Base-by-base conservation (phyloP, 2,888 invertebrate genomes). In the Carpatolechia fugitivella region DNA sequence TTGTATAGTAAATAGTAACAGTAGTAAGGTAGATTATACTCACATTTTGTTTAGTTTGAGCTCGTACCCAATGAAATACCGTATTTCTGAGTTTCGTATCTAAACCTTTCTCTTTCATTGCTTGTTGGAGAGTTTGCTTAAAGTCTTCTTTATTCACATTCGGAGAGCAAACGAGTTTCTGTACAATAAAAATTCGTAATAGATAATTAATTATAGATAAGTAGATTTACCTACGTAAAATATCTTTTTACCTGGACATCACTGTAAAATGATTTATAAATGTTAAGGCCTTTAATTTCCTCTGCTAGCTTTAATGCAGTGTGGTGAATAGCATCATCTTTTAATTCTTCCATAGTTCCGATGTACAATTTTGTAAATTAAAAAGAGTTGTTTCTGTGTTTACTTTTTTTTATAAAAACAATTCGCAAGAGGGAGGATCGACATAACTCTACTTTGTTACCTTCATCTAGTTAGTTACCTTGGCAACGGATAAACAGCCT, bases 41-140 rank as follows among this genome's bases (percentile, higher is more conserved):
- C 71, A 89, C 90, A 61, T 76, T 85, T 64, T 85, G 81, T 69
- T 90, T 90, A 63, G 71, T 84, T 57, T 90, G 90, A 52, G 86
- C 81, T 57, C 95, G 93, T 61, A 95, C 92, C 94, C 95, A 95
- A 79, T 96, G 95, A 81, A 93, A 97, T 49, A 97, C 94, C 57
- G 95, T 95, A 72, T 97, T 97, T 64, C 95, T 92, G 57, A 97
- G 91, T 77, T 96, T 94, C 3, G 94, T 95, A 74, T 97, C 96
- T 67, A 97, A 87, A 3, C 96, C 96, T 59, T 93, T 94, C 59
- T 92, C 92, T 79, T 93, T 95, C 83, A 97, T 93, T 24, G 95
- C 94, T 64, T 93, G 93, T 63, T 95, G 91, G 58, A 97, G 84
- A 0, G 95, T 94, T 63, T 92, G 93, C 76, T 94, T 94, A 74